Evolutionary conservation across 2,888 invertebrate genomes (phyloP).

Genomic region (Netelia melanura): DNA sequence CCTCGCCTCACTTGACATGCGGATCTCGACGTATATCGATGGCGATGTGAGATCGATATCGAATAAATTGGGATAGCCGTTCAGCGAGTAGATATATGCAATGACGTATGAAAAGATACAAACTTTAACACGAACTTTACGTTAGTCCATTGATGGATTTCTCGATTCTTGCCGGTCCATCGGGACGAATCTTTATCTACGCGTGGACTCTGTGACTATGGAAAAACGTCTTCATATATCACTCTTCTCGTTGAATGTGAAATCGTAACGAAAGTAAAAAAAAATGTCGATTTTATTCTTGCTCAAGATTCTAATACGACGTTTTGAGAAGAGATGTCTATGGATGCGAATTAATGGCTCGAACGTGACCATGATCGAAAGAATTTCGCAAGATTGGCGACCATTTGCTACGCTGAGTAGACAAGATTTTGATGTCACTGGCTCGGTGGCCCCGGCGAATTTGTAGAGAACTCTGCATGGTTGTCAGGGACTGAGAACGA

Average conservation of each 20-base stretch:
- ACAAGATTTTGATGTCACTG: constrained; percentile 69
- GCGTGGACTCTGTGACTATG: neutral
- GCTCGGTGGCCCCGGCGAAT: constrained; percentile 67
- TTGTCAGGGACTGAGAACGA: neutral
- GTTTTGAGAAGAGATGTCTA: neutral
- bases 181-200: neutral
- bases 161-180: neutral
- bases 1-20: constrained; percentile 67
- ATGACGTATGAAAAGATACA: neutral
- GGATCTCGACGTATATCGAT: constrained; percentile 71
- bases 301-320: too few relatives aligned
- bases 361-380: constrained; percentile 36
- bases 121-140: neutral
- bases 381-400: constrained; percentile 52
- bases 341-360: constrained; percentile 34
- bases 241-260: too few relatives aligned
- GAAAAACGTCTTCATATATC: too few relatives aligned
- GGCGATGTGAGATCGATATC: constrained; percentile 58
- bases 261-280: too few relatives aligned
- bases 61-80: neutral
- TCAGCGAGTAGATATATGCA: neutral
- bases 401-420: constrained; percentile 75
- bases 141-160: neutral
- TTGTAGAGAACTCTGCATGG: constrained; percentile 3
- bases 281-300: too few relatives aligned